Evolutionary conservation across 30 jellyfish, hydroid and myxozoan genomes (phyloP).

Genomic region (Catostylus mosaicus): DNA sequence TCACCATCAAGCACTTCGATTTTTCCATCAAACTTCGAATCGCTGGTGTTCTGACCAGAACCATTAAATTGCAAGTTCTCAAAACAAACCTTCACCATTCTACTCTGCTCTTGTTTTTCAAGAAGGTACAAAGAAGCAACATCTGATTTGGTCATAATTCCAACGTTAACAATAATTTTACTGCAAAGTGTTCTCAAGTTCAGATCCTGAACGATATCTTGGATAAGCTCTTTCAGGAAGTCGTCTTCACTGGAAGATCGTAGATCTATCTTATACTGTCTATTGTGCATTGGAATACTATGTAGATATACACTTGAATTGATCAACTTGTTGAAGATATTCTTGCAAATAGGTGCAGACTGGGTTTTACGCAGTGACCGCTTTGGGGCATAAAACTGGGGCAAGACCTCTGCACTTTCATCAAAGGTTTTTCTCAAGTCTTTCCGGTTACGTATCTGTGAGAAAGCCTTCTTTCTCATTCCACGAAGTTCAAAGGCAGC

Average conservation of each 20-base stretch:
- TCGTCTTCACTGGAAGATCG: slow-evolving; percentile 63
- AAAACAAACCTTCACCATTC: slow-evolving; percentile 31
- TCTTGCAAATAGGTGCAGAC: slow-evolving; percentile 78
- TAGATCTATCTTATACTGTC: slow-evolving; percentile 34
- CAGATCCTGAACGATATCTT: slow-evolving; percentile 74
- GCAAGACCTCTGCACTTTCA: slow-evolving; percentile 17
- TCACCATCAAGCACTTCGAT: slow-evolving; percentile 7
- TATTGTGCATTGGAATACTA: slow-evolving; percentile 38
- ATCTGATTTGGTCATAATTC: slow-evolving; percentile 67
- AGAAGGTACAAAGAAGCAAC: slow-evolving; percentile 62
- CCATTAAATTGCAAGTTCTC: slow-evolving; percentile 28
- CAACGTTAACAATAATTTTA: slow-evolving; percentile 64
- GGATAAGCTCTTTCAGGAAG: slow-evolving; percentile 68
- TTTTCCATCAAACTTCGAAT: slow-evolving; percentile 15
- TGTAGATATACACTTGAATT: slow-evolving; percentile 78
- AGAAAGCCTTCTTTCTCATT: slow-evolving; percentile 61
- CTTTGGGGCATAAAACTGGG: slow-evolving; percentile 9
- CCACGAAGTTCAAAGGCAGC: slow-evolving; percentile 58
- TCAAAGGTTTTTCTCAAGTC: slow-evolving; percentile 4
- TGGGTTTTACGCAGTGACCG: slow-evolving; percentile 74
- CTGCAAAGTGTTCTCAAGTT: slow-evolving; percentile 71
- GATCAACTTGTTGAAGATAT: slow-evolving; percentile 56
- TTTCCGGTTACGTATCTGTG: slow-evolving; percentile 5
- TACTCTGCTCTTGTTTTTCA: slow-evolving; percentile 40
- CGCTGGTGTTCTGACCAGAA: neutral